Percentiles rank a stretch among this genome's conserved stretches.
These are phyloP conservation scores for Ormyrus thymus DNA, from an alignment of 2,888 invertebrate species.

Conservation along the genomic window DNA sequence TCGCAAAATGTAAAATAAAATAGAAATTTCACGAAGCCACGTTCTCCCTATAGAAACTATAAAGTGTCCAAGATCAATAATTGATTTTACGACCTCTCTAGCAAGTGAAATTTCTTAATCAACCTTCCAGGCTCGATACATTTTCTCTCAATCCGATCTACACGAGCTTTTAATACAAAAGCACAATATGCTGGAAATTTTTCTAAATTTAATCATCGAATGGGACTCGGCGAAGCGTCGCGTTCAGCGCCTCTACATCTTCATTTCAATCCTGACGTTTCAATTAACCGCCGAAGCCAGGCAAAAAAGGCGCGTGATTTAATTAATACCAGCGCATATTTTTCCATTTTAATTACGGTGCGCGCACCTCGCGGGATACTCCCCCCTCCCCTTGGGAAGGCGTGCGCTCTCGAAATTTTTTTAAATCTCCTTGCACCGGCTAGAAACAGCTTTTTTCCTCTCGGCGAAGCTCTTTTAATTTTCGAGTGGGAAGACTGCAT, in stretches of 20 bases:
- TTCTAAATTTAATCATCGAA: slow-evolving; percentile 18
- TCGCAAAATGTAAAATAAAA: too few relatives aligned
- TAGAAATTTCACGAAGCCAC: too few relatives aligned
- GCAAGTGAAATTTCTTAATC: too few relatives aligned
- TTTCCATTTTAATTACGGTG: slow-evolving; percentile 27
- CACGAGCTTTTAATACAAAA: too few relatives aligned
- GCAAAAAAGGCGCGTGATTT: slow-evolving; percentile 7
- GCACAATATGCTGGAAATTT: not conserved
- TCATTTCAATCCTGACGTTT: not conserved
- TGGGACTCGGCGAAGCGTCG: not conserved
- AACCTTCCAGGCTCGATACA: too few relatives aligned
- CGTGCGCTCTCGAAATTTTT: not conserved
- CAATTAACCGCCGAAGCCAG: slow-evolving; percentile 18
- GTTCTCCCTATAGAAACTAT: too few relatives aligned
- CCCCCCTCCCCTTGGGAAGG: not conserved
- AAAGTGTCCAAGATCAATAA: too few relatives aligned
- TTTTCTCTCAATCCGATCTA: too few relatives aligned
- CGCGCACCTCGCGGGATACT: slow-evolving; percentile 1
- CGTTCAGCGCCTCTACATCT: not conserved
- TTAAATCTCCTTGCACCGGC: not conserved
- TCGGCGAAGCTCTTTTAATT: not conserved
- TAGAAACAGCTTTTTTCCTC: not conserved
- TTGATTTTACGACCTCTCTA: not conserved
- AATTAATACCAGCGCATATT: slow-evolving; percentile 18
- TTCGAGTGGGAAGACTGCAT: not conserved